phyloP scores from a whole-genome alignment of 2,113 vertebrate genomes.

The Atlantisia rogersi region DNA sequence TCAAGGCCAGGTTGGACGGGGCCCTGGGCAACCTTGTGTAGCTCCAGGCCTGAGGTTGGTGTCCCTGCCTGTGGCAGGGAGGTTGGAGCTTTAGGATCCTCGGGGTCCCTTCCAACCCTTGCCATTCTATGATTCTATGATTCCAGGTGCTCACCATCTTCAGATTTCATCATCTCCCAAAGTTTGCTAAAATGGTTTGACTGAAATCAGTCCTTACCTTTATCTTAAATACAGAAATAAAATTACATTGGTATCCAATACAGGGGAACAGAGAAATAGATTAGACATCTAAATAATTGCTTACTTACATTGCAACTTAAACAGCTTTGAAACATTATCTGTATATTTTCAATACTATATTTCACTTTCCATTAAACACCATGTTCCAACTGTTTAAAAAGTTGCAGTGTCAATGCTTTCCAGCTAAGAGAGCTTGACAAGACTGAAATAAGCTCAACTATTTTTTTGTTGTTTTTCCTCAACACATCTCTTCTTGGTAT shows the following conservation, averaged over 20 bases:
- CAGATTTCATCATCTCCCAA: not conserved
- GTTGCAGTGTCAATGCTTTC: not conserved
- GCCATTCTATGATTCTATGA: not conserved
- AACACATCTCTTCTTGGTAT: conserved; percentile 12
- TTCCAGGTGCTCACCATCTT: not conserved
- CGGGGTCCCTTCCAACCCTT: no score
- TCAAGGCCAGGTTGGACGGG: no score
- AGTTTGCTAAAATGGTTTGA: not conserved
- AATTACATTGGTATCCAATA: not conserved
- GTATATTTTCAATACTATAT: not conserved
- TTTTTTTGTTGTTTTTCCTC: conserved; percentile 7
- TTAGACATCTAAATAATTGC: not conserved
- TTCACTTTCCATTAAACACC: not conserved
- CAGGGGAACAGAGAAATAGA: not conserved
- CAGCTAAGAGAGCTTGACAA: not conserved
- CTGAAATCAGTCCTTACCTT: not conserved
- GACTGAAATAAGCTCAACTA: not conserved
- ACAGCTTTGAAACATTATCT: not conserved
- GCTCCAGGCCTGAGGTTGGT: no score
- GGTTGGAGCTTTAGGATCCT: no score
- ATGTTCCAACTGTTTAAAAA: not conserved
- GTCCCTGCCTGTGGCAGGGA: no score
- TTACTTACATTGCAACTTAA: not conserved
- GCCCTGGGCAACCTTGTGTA: no score
- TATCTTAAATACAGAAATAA: not conserved